Conservation (phyloP, 2,888 invertebrate species). For the Philonicus albiceps region DNA sequence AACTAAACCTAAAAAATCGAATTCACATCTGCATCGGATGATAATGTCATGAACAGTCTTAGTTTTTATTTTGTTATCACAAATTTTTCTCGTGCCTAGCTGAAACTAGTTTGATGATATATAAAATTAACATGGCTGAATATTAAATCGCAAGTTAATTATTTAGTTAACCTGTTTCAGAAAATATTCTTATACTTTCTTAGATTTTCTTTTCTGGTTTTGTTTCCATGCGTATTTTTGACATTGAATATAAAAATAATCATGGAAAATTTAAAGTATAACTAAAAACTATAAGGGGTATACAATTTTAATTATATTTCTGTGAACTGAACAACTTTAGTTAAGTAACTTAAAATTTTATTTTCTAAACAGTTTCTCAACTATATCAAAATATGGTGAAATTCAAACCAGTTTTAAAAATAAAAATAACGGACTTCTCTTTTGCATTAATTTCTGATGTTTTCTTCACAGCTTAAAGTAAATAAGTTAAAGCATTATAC, state of each 20-base stretch:
- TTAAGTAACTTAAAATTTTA: background rate
- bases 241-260: background rate
- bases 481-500: background rate
- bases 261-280: background rate
- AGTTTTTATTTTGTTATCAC: background rate
- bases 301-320: background rate
- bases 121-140: background rate
- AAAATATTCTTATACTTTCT: background rate
- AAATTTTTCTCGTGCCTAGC: background rate
- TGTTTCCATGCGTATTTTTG: background rate
- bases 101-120: background rate
- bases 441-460: background rate
- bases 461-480: background rate
- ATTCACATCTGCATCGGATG: background rate
- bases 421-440: background rate
- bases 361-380: background rate
- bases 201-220: background rate
- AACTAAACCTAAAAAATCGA: background rate
- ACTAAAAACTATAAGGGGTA: background rate
- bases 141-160: background rate
- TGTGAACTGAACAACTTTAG: too few species aligned
- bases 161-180: background rate
- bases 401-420: background rate
- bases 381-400: background rate
- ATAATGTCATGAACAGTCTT: background rate